Percentiles rank a stretch among this genome's conserved stretches.
Conservation (phyloP, 92 coral and sea anemone species). For the Heliopora coerulea region DNA sequence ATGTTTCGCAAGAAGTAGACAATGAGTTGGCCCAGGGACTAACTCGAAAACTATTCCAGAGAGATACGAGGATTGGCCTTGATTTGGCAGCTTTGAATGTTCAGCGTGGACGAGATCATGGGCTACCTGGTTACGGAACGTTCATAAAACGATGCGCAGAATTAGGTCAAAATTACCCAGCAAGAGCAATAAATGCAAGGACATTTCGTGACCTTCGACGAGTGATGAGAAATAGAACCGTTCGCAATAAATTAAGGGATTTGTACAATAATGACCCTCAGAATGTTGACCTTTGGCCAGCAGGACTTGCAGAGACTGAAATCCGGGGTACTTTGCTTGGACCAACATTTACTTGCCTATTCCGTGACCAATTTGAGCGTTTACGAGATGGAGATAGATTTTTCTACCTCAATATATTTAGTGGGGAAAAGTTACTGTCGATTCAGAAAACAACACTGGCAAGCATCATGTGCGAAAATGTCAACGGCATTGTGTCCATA, state of each 20-base stretch:
- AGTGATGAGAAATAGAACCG: background rate
- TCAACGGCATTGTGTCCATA: background rate
- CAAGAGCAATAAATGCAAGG: background rate
- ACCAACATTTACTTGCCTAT: conserved; percentile 28
- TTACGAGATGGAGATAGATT: conserved; percentile 28
- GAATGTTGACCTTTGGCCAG: conserved; percentile 15
- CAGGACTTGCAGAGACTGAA: conserved; percentile 3
- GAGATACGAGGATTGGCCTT: conserved; percentile 7
- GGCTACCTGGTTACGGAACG: conserved; percentile 20
- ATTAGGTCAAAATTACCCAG: background rate
- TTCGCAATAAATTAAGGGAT: background rate
- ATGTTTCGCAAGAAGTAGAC: conserved; percentile 21
- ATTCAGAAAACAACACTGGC: background rate
- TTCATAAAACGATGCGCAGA: background rate
- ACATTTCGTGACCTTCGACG: background rate
- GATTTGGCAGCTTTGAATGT: conserved; percentile 32
- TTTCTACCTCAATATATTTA: background rate
- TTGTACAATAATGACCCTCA: conserved; percentile 19
- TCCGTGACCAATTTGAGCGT: conserved; percentile 23
- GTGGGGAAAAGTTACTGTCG: background rate
- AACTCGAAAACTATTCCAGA: conserved; percentile 7
- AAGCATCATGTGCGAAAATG: conserved; percentile 4
- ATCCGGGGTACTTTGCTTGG: conserved; percentile 8
- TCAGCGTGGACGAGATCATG: conserved; percentile 37
- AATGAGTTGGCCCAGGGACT: conserved; percentile 17